Evolutionary conservation across 1,140 invertebrate species (phyloP).

Genomic region (Scaptomyza montana): DNA sequence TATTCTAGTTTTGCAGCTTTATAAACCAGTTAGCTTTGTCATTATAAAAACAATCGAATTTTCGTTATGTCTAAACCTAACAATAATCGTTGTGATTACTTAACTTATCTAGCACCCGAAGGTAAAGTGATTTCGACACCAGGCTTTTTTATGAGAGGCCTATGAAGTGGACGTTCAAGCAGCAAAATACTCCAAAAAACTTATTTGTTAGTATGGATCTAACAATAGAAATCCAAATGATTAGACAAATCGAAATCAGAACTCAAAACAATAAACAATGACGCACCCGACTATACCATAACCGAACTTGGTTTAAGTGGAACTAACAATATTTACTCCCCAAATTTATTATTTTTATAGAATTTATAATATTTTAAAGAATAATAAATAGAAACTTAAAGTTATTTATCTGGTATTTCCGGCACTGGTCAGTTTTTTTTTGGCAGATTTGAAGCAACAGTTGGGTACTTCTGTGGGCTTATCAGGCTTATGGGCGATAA

Average conservation of each 20-base stretch:
- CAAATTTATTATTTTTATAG: too few species aligned
- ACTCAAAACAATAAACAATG: background rate
- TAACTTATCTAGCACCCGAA: constrained; percentile 66
- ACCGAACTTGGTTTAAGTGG: background rate
- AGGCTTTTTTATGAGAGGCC: background rate
- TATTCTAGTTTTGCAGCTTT: background rate
- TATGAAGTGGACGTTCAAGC: constrained; percentile 24
- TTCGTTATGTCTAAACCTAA: constrained; percentile 78
- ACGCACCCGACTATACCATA: background rate
- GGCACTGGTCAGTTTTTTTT: background rate
- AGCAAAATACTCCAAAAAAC: constrained; percentile 16
- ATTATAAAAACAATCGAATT: constrained; percentile 83
- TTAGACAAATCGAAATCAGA: background rate
- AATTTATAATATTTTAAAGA: too few species aligned
- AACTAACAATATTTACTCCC: too few species aligned
- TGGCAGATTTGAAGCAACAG: constrained; percentile 28
- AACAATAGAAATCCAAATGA: constrained; percentile 4
- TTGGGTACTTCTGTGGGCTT: constrained; percentile 58
- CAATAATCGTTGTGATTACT: constrained; percentile 81
- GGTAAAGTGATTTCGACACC: constrained; percentile 9
- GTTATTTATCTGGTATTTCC: too few species aligned
- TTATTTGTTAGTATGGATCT: constrained; percentile 12
- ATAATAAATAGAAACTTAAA: too few species aligned
- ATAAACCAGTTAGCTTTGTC: constrained; percentile 40
- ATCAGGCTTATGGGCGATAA: constrained; percentile 68